phyloP scores from a whole-genome alignment of 2,797 vertebrate genomes.

The Phrynocephalus forsythii region DNA sequence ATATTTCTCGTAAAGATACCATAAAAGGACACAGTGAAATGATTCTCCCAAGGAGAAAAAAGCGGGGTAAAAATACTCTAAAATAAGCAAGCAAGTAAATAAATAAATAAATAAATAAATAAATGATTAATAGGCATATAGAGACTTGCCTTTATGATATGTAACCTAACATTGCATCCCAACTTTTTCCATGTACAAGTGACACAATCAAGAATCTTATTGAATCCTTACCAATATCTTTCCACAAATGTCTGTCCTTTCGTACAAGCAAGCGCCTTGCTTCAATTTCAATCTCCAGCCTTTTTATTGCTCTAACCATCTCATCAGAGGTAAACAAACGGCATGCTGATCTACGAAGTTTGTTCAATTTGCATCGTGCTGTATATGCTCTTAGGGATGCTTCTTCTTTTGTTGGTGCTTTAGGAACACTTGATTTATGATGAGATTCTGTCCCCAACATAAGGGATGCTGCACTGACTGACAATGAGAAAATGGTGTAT shows the following conservation, averaged over 20 bases:
- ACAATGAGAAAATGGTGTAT: neutral
- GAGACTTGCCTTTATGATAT: neutral
- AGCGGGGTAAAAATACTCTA: no score
- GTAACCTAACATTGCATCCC: neutral
- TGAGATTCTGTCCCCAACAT: constrained; percentile 80
- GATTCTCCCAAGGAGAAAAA: no score
- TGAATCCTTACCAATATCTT: constrained; percentile 87
- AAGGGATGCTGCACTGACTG: constrained; percentile 88
- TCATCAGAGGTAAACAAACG: constrained; percentile 86
- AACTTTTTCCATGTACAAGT: neutral
- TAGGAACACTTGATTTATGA: constrained; percentile 82
- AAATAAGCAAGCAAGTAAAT: no score
- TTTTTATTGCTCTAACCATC: constrained; percentile 91
- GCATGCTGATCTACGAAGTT: constrained; percentile 88
- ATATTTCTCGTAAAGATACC: no score
- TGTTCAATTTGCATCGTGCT: constrained; percentile 85
- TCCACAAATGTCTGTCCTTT: constrained; percentile 95
- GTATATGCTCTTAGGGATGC: constrained; percentile 92
- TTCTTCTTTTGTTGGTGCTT: constrained; percentile 95
- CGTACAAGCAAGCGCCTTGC: constrained; percentile 87
- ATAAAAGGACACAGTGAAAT: neutral
- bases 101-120: no score
- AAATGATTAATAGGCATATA: neutral
- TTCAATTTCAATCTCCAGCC: constrained; percentile 91
- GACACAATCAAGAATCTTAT: neutral